Evolutionary conservation across 2,888 invertebrate species (phyloP).

Genomic region (Coenonympha glycerion): DNA sequence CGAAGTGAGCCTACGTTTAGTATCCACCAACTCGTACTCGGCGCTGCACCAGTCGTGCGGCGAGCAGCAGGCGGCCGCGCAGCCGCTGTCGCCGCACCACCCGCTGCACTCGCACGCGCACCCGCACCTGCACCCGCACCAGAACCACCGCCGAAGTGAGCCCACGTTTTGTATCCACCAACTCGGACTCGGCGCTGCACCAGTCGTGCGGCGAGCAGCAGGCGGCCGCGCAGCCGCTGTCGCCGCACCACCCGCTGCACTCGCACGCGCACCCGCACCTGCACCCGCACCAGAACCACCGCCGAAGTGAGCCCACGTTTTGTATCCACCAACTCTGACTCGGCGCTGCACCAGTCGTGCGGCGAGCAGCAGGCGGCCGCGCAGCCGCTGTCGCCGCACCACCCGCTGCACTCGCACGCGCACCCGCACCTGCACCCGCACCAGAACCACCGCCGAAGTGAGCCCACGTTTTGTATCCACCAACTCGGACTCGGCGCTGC

Average conservation of each 20-base stretch:
- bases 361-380: slow-evolving; percentile 52
- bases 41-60: slow-evolving; percentile 89
- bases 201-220: slow-evolving; percentile 79
- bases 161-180: no score
- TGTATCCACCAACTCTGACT: slow-evolving; percentile 96
- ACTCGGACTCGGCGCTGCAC: slow-evolving; percentile 95
- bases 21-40: slow-evolving; percentile 95
- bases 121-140: slow-evolving; percentile 62
- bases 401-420: slow-evolving; percentile 60
- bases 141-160: slow-evolving; percentile 62
- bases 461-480: no score
- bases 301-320: slow-evolving; percentile 53
- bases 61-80: slow-evolving; percentile 50
- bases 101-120: slow-evolving; percentile 63
- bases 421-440: slow-evolving; percentile 65
- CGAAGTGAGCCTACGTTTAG: slow-evolving; percentile 52
- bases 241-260: slow-evolving; percentile 64
- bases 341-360: slow-evolving; percentile 90
- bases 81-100: slow-evolving; percentile 66
- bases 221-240: slow-evolving; percentile 52
- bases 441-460: slow-evolving; percentile 65
- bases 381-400: slow-evolving; percentile 66
- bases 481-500: slow-evolving; percentile 95
- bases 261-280: slow-evolving; percentile 64
- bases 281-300: slow-evolving; percentile 65